Base-by-base conservation (phyloP, 1,140 invertebrate genomes). In the Pararge aegeria region DNA sequence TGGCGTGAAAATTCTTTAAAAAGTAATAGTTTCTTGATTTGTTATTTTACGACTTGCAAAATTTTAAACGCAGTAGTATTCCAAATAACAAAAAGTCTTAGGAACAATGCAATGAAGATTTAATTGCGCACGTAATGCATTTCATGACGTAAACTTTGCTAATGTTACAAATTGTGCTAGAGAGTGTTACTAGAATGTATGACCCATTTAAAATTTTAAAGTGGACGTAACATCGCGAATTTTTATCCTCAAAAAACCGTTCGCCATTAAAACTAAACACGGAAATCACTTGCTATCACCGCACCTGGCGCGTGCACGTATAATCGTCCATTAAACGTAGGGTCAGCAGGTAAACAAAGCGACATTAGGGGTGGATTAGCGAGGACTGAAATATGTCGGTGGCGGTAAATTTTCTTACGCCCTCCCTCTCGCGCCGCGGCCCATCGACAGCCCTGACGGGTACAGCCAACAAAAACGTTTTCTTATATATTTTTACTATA, bases 341-440 rank as follows among this genome's bases (percentile, higher is more conserved):
- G 86, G 80, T 85, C 83, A 86, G 83, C 83, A 86, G 80, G 82
- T 87, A 89, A 87, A 87, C 83, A 88, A 83, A 80, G 81, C 83
- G 84, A 76, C 81, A 88, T 88, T 88, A 86, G 78, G 81, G 83
- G 83, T 83, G 83, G 83, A 89, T 87, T 89, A 89, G 75, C 83
- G 77, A 72, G 75, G 72, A 68, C 76, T 86, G 83, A 88, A 86
- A 86, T 86, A 86, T 82, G 82, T 75, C 79, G 73, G 80, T 72
- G 80, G 79, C 78, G 84, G 83, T 89, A 89, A 89, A 89, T 89
- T 88, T 85, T 87, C 83, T 89, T 89, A 84, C 81, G 70, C 73
- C 64, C 76, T 75, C 81, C 79, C 80, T 69, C 73, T 80, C 76
- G 78, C 75, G 50, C 64, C 75, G 50, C 64, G 65, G 61, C 61